Percentiles rank a stretch among this genome's conserved stretches.
These are phyloP conservation scores for Scalopus aquaticus DNA, from an alignment of 2,113 vertebrate genomes.

Conservation along the genomic window DNA sequence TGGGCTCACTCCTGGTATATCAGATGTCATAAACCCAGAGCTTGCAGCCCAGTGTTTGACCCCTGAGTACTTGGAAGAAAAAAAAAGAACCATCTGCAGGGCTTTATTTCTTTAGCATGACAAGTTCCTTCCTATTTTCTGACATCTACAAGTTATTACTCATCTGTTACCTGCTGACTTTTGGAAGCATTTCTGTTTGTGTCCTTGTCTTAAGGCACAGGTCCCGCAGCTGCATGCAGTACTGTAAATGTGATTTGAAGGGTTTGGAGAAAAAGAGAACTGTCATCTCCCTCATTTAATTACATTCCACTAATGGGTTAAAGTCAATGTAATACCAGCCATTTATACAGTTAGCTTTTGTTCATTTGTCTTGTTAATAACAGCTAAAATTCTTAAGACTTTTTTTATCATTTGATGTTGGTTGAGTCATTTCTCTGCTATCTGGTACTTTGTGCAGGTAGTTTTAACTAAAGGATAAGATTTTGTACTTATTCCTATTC, in stretches of 20 bases:
- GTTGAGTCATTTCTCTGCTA: not conserved
- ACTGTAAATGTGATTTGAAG: not conserved
- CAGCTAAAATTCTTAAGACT: not conserved
- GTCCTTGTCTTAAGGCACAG: not conserved
- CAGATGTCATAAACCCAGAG: not conserved
- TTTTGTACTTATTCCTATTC: not conserved
- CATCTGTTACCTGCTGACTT: not conserved
- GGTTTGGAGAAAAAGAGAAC: not conserved
- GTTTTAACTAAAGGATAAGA: not conserved
- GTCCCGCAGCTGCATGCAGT: not conserved
- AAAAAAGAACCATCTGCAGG: not conserved
- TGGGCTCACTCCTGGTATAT: not conserved
- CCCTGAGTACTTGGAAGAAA: not conserved
- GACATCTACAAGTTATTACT: not conserved
- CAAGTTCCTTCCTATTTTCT: not conserved
- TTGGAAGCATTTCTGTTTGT: not conserved
- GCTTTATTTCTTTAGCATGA: not conserved
- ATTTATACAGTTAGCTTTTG: not conserved
- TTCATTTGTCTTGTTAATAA: not conserved
- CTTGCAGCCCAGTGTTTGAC: not conserved
- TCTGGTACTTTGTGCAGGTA: not conserved
- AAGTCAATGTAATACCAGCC: not conserved
- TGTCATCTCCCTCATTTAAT: not conserved
- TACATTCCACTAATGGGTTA: not conserved
- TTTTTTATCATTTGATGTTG: not conserved